Conservation (phyloP, 2,113 vertebrate genomes). For the Circaetus gallicus region DNA sequence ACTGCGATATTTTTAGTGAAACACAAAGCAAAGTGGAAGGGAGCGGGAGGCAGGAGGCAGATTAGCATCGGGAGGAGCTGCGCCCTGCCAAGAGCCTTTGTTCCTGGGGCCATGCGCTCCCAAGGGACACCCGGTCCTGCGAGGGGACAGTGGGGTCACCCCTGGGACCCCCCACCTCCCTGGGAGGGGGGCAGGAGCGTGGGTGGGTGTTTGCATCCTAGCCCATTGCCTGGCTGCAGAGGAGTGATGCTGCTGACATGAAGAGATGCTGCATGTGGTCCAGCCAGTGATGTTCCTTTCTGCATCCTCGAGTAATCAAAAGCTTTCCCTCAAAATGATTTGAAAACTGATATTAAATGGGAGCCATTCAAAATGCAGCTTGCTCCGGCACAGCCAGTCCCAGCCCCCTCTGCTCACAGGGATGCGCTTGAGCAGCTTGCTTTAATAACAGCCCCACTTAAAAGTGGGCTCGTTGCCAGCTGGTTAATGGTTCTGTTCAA, state of each 20-base stretch:
- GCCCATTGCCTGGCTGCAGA: not conserved
- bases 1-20: conserved; percentile 49
- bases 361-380: not conserved
- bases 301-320: not conserved
- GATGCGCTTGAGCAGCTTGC: not conserved
- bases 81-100: conserved; percentile 5
- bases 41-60: conserved; percentile 15
- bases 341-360: not conserved
- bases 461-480: not conserved
- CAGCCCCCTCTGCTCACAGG: not conserved
- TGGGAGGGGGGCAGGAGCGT: rapidly evolving
- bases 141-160: not conserved
- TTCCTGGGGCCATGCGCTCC: not conserved
- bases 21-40: conserved; percentile 52
- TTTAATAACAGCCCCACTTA: not conserved
- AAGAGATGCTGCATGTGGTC: not conserved
- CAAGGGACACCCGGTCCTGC: not conserved
- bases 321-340: not conserved
- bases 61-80: conserved; percentile 44
- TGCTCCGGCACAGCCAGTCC: not conserved
- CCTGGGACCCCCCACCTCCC: not conserved
- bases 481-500: not conserved
- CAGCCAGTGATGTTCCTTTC: not conserved
- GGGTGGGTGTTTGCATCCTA: not conserved
- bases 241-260: not conserved